Conservation (phyloP, 92 coral and sea anemone species). For the Bergia puertoricense region DNA sequence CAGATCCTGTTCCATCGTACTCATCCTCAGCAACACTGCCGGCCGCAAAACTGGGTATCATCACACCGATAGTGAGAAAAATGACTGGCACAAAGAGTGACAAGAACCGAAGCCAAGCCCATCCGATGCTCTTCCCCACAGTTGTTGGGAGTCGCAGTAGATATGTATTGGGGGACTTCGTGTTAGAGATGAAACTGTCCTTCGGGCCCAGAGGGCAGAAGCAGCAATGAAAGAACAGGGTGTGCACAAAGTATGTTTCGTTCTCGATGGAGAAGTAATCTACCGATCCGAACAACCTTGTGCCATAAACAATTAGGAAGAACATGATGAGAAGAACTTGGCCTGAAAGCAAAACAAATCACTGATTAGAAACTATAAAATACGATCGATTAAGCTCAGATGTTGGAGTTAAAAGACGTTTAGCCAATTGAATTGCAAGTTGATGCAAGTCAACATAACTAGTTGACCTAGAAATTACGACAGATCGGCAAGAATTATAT, state of each 20-base stretch:
- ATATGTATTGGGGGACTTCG: not conserved
- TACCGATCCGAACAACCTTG: not conserved
- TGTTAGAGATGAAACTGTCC: conserved; percentile 25
- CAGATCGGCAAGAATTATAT: too few relatives aligned
- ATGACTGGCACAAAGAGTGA: not conserved
- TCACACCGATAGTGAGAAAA: not conserved
- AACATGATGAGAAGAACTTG: not conserved
- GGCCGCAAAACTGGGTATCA: not conserved
- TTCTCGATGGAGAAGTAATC: conserved; percentile 25
- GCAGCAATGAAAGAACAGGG: conserved; percentile 23
- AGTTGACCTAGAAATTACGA: too few relatives aligned
- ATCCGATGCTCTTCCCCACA: not conserved
- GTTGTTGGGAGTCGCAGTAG: conserved; percentile 18
- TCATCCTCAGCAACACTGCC: too few relatives aligned
- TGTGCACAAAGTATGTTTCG: conserved; percentile 27
- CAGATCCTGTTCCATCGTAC: too few relatives aligned
- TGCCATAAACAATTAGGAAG: not conserved
- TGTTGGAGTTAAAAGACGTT: too few relatives aligned
- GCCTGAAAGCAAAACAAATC: not conserved
- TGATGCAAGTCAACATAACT: too few relatives aligned
- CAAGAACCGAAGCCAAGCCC: conserved; percentile 26
- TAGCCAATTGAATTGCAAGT: too few relatives aligned
- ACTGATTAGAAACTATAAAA: too few relatives aligned
- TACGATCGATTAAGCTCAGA: too few relatives aligned
- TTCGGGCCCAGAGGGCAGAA: conserved; percentile 31